phyloP scores from a whole-genome alignment of 2,113 vertebrate genomes.

The Sigmodon hispidus region DNA sequence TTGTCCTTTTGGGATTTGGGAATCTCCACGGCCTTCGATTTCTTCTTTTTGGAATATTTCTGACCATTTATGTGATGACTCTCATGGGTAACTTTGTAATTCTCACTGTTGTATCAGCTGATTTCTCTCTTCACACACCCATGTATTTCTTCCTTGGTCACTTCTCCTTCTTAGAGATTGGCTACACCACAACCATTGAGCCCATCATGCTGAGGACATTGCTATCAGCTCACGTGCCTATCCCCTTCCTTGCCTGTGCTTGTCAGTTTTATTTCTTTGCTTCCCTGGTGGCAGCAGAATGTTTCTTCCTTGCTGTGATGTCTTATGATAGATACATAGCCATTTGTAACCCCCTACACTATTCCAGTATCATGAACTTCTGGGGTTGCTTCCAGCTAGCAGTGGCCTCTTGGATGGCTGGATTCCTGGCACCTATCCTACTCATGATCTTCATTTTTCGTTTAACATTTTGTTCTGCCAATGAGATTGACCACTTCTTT shows the following conservation, averaged over 20 bases:
- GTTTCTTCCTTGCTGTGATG: conserved; percentile 61
- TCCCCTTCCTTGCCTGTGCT: conserved; percentile 62
- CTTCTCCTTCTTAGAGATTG: conserved; percentile 67
- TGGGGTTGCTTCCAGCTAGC: conserved; percentile 54
- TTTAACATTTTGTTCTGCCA: conserved; percentile 61
- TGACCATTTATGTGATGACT: conserved; percentile 42
- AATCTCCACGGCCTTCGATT: conserved; percentile 52
- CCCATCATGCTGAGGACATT: conserved; percentile 51
- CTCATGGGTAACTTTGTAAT: conserved; percentile 63
- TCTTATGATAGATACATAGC: conserved; percentile 58
- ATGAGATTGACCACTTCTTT: conserved; percentile 72
- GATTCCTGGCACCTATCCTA: conserved; percentile 56
- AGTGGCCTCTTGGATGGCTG: conserved; percentile 50
- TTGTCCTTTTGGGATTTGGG: conserved; percentile 66
- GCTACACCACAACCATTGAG: conserved; percentile 53
- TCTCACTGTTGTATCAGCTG: conserved; percentile 47
- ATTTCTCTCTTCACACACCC: conserved; percentile 4
- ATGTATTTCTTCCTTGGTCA: conserved; percentile 72
- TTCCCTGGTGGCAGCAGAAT: conserved; percentile 47
- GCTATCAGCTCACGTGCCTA: conserved; percentile 27
- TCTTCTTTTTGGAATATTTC: conserved; percentile 64
- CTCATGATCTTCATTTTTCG: conserved; percentile 35
- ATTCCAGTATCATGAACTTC: conserved; percentile 51
- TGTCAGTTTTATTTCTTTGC: conserved; percentile 69
- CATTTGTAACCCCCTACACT: conserved; percentile 64